A percentile compares a stretch with the other conserved stretches of the same genome.
These are phyloP conservation scores for Dendrolimus pini DNA, from an alignment of 2,888 invertebrate genomes.

Conservation along the genomic window DNA sequence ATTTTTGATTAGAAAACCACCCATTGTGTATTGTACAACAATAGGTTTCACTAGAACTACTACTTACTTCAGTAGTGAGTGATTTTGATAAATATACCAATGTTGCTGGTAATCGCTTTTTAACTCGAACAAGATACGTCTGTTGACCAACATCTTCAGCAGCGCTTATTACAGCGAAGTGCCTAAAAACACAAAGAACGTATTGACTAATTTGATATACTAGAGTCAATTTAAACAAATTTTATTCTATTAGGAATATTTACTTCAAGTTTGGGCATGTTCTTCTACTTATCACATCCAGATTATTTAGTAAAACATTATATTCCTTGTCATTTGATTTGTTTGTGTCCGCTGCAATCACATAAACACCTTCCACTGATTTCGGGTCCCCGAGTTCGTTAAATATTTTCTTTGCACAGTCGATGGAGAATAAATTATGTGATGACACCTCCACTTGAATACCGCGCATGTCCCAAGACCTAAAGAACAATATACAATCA, in stretches of 20 bases:
- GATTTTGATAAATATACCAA: not conserved
- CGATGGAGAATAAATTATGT: constrained; percentile 7
- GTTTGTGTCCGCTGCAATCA: not conserved
- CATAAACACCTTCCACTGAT: constrained; percentile 10
- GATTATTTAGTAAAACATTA: constrained; percentile 1
- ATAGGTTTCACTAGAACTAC: no score
- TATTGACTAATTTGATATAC: not conserved
- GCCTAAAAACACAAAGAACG: constrained; percentile 3
- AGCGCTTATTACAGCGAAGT: not conserved
- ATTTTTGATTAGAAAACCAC: no score
- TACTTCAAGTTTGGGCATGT: constrained; percentile 9
- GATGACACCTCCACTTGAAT: constrained; percentile 12
- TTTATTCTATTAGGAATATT: constrained; percentile 1
- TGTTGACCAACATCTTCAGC: not conserved
- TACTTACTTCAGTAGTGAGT: not conserved
- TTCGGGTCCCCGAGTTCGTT: not conserved
- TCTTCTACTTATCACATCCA: constrained; percentile 5
- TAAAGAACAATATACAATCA: constrained; percentile 4
- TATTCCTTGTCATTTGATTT: not conserved
- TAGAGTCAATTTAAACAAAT: not conserved
- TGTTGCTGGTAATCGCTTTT: not conserved
- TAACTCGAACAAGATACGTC: not conserved
- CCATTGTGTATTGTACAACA: no score
- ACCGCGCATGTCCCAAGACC: constrained; percentile 15
- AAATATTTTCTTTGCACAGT: constrained; percentile 4